phyloP scores from a whole-genome alignment of 2,113 vertebrate genomes.

The Neotoma lepida region DNA sequence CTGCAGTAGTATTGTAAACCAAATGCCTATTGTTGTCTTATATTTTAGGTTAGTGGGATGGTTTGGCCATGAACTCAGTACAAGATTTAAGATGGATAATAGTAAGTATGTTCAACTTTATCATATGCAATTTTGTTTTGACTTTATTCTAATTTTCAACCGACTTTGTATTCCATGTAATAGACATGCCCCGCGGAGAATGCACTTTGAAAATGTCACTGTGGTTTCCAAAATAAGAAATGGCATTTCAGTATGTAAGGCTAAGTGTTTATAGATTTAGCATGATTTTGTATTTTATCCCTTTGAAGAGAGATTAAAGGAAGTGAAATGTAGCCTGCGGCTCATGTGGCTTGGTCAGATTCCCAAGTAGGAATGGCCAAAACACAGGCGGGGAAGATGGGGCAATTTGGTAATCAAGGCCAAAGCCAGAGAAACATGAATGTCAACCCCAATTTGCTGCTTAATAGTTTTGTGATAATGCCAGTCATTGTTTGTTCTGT shows the following conservation, averaged over 20 bases:
- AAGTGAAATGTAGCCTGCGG: constrained; percentile 7
- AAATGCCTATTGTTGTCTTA: constrained; percentile 44
- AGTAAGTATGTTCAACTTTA: constrained; percentile 85
- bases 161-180: constrained; percentile 34
- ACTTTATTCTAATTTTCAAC: constrained; percentile 30
- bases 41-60: constrained; percentile 91
- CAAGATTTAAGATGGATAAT: constrained; percentile 94
- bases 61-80: constrained; percentile 94
- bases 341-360: not conserved
- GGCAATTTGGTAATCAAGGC: not conserved
- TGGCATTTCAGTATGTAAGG: constrained; percentile 66
- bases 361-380: not conserved
- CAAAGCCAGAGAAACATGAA: not conserved
- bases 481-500: not conserved
- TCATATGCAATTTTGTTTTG: constrained; percentile 56
- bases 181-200: constrained; percentile 38
- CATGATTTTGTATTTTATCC: constrained; percentile 37
- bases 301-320: constrained; percentile 47
- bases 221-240: constrained; percentile 70
- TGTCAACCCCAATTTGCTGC: not conserved
- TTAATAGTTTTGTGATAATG: not conserved
- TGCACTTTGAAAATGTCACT: constrained; percentile 71
- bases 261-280: constrained; percentile 63
- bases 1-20: not conserved
- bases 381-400: not conserved